Conservation (phyloP, 2,797 vertebrate species). For the Enteromius mattozi region DNA sequence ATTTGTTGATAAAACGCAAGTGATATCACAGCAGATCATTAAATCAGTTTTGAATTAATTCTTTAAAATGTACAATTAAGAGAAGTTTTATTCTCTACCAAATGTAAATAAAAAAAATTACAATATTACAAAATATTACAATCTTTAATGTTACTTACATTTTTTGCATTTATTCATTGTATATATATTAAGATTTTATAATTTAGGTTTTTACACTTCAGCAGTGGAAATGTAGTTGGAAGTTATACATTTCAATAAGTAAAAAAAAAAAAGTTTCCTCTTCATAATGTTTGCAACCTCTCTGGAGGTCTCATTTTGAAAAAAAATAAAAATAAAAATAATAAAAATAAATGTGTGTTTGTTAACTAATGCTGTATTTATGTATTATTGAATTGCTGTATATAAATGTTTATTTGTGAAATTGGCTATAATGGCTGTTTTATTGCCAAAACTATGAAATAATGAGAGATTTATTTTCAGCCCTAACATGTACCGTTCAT, state of each 20-base stretch:
- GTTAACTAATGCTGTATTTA: neutral
- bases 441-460: neutral
- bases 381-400: neutral
- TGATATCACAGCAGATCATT: neutral
- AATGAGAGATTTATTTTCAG: neutral
- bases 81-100: neutral
- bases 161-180: neutral
- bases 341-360: no score
- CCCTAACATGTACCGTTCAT: constrained; percentile 12
- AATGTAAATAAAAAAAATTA: neutral
- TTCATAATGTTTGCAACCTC: neutral
- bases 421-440: neutral
- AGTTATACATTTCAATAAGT: neutral
- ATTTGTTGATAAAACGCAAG: neutral
- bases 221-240: neutral
- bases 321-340: no score
- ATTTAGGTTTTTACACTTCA: neutral
- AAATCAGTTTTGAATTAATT: neutral
- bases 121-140: neutral
- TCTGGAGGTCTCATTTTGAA: neutral
- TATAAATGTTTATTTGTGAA: neutral
- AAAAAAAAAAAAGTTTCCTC: neutral
- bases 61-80: neutral
- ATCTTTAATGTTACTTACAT: neutral
- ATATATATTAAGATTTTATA: neutral